Conservation (phyloP, 2,113 vertebrate species). For the Tretioscincus oriximinensis region DNA sequence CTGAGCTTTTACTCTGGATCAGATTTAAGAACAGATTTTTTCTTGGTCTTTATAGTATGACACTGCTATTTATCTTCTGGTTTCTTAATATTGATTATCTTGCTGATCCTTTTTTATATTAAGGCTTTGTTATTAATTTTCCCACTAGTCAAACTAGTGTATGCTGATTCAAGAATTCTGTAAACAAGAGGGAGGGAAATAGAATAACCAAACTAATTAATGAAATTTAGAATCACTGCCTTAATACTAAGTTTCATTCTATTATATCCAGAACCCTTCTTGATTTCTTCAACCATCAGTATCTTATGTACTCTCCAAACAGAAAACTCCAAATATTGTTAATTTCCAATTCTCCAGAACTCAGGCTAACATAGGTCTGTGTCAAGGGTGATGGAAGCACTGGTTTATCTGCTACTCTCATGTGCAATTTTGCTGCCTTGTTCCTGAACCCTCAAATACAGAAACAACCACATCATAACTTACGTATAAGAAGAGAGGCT, state of each 20-base stretch:
- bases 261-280: not conserved
- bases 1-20: no score
- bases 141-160: no score
- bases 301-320: not conserved
- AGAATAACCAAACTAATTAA: no score
- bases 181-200: no score
- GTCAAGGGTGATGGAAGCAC: not conserved
- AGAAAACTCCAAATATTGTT: not conserved
- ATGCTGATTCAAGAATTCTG: no score
- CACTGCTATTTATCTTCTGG: no score
- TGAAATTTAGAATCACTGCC: not conserved
- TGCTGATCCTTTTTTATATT: no score
- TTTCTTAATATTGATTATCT: no score
- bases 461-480: slow-evolving; percentile 55
- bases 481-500: slow-evolving; percentile 92
- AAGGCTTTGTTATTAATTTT: no score
- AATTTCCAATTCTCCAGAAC: not conserved
- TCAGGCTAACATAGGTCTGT: not conserved
- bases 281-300: not conserved
- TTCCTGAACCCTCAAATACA: not conserved
- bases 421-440: no score
- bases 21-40: no score
- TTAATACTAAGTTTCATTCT: not conserved
- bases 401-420: not conserved
- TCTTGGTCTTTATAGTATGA: no score